These are phyloP conservation scores for Radopholus similis DNA, from an alignment of 1,140 invertebrate genomes.

Conservation along the genomic window DNA sequence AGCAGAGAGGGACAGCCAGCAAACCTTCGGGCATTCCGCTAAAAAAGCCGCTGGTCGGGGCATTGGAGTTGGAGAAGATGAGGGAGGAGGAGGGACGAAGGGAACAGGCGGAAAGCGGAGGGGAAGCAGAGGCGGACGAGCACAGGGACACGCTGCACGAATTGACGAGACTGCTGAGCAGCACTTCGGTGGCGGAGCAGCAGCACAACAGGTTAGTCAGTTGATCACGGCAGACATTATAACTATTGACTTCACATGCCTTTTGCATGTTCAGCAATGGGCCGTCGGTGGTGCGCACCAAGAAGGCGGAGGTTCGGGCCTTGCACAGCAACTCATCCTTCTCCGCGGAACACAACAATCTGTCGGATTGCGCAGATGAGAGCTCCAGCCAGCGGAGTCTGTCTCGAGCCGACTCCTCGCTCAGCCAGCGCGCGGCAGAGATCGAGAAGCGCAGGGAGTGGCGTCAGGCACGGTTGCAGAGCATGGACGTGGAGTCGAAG, in stretches of 20 bases:
- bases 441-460: conserved; percentile 39
- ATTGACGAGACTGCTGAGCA: conserved; percentile 20
- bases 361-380: not conserved
- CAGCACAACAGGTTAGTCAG: conserved; percentile 15
- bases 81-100: conserved; percentile 3
- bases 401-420: conserved; percentile 12
- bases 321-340: not conserved
- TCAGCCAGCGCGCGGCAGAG: conserved; percentile 37
- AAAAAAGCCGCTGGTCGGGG: conserved; percentile 28
- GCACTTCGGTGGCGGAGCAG: conserved; percentile 22
- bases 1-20: not conserved
- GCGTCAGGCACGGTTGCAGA: conserved; percentile 43
- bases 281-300: conserved; percentile 27
- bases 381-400: not conserved
- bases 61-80: conserved; percentile 29
- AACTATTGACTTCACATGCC: not conserved
- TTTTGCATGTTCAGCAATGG: conserved; percentile 8
- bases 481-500: conserved; percentile 37
- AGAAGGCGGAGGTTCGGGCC: conserved; percentile 30
- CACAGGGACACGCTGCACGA: conserved; percentile 12
- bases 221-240: conserved; percentile 3
- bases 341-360: not conserved
- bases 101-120: conserved; percentile 7
- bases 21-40: conserved; percentile 19
- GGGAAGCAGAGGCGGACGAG: conserved; percentile 17